phyloP scores from a whole-genome alignment of 2,113 vertebrate species.

The Bungarus multicinctus region DNA sequence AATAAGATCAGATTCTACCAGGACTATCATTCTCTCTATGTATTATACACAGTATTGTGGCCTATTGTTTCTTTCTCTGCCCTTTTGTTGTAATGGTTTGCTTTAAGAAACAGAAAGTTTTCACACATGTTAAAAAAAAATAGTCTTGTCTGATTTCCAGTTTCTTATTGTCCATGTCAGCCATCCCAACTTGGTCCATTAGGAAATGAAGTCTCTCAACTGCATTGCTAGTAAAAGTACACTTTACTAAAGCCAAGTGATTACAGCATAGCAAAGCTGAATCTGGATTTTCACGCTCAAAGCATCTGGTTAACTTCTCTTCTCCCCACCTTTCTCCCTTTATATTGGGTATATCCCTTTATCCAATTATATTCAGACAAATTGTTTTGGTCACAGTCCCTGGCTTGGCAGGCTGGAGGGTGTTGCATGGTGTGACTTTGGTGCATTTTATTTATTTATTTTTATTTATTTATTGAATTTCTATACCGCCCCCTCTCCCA shows the following conservation, averaged over 20 bases:
- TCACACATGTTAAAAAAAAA: not conserved
- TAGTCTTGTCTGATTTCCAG: not conserved
- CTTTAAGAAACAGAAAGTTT: not conserved
- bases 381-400: not conserved
- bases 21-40: not conserved
- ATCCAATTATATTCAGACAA: not conserved
- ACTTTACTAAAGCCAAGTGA: not conserved
- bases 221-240: not conserved
- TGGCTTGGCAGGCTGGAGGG: not conserved
- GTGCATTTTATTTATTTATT: no score
- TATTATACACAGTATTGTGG: not conserved
- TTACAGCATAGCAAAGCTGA: not conserved
- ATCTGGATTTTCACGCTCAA: not conserved
- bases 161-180: not conserved
- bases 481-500: no score
- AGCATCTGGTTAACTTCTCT: not conserved
- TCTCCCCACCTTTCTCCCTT: not conserved
- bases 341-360: no score
- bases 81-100: not conserved
- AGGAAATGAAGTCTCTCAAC: not conserved
- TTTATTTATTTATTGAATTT: no score
- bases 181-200: not conserved
- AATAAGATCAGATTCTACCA: not conserved
- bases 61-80: not conserved
- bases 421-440: not conserved